phyloP scores from a whole-genome alignment of 2,113 vertebrate species.

The Oryzias curvinotus region DNA sequence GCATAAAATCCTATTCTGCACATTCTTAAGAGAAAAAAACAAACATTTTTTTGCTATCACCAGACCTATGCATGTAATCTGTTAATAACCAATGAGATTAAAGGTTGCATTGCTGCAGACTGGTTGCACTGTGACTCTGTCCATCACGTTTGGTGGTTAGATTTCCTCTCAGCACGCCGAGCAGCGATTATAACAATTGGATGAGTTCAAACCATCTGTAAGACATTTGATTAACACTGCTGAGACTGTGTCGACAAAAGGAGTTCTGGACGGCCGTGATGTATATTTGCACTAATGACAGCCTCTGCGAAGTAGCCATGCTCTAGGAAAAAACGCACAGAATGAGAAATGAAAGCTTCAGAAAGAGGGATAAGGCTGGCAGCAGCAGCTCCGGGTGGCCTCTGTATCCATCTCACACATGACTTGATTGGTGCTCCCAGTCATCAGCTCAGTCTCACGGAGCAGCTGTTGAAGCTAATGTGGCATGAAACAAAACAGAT shows the following conservation, averaged over 20 bases:
- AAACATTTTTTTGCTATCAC: conserved; percentile 30
- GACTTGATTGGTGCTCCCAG: conserved; percentile 68
- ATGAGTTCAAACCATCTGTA: conserved; percentile 80
- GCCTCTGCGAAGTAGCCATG: conserved; percentile 58
- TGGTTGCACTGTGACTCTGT: conserved; percentile 61
- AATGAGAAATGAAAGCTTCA: conserved; percentile 56
- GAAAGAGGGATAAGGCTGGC: conserved; percentile 48
- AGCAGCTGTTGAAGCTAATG: conserved; percentile 66
- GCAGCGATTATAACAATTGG: conserved; percentile 79
- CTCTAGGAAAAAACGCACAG: conserved; percentile 66
- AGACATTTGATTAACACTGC: conserved; percentile 77
- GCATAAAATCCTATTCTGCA: not conserved
- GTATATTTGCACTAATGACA: conserved; percentile 66
- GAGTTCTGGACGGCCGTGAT: conserved; percentile 49
- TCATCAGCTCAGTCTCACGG: conserved; percentile 59
- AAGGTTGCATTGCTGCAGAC: conserved; percentile 44
- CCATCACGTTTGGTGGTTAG: conserved; percentile 65
- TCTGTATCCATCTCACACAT: conserved; percentile 66
- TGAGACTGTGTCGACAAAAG: conserved; percentile 36
- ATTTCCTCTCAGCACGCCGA: conserved; percentile 53
- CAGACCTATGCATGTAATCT: conserved; percentile 42
- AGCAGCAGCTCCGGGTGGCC: conserved; percentile 67
- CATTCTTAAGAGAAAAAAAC: too few species aligned
- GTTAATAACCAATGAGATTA: conserved; percentile 44
- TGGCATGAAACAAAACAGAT: conserved; percentile 67